phyloP scores from a whole-genome alignment of 1,140 invertebrate genomes.

The Cydia amplana region DNA sequence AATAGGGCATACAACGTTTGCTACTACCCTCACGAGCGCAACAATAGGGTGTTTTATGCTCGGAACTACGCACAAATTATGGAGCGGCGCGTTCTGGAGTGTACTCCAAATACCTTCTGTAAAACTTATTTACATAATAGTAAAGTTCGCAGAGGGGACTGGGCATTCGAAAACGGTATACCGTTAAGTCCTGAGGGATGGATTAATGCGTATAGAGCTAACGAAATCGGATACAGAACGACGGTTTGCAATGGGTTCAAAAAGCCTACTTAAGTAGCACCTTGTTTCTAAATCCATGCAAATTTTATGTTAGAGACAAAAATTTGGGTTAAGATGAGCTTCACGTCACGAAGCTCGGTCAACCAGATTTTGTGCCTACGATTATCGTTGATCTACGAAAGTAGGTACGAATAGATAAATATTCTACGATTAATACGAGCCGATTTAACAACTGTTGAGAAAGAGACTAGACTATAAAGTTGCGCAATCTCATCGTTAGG shows the following conservation, averaged over 20 bases:
- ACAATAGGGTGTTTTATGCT: slow-evolving; percentile 57
- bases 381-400: background rate
- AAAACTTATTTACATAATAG: slow-evolving; percentile 45
- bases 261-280: slow-evolving; percentile 20
- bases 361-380: background rate
- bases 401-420: too few species aligned
- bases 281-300: background rate
- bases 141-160: slow-evolving; percentile 33
- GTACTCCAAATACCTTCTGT: slow-evolving; percentile 37
- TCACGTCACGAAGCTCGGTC: background rate
- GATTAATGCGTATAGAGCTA: slow-evolving; percentile 33
- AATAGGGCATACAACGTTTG: slow-evolving; percentile 61
- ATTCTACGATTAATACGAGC: background rate
- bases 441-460: slow-evolving; percentile 5
- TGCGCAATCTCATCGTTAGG: slow-evolving; percentile 1
- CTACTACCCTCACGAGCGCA: slow-evolving; percentile 51
- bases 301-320: background rate
- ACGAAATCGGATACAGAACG: slow-evolving; percentile 39
- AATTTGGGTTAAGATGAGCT: background rate
- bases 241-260: slow-evolving; percentile 18
- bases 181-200: slow-evolving; percentile 36
- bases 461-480: slow-evolving; percentile 11
- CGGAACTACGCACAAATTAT: slow-evolving; percentile 40
- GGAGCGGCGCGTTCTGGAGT: slow-evolving; percentile 33
- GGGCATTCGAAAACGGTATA: slow-evolving; percentile 36